A percentile compares a stretch with the other conserved stretches of the same genome.
Conservation (phyloP, 2,797 vertebrate species). For the Chloroceryle amazona region DNA sequence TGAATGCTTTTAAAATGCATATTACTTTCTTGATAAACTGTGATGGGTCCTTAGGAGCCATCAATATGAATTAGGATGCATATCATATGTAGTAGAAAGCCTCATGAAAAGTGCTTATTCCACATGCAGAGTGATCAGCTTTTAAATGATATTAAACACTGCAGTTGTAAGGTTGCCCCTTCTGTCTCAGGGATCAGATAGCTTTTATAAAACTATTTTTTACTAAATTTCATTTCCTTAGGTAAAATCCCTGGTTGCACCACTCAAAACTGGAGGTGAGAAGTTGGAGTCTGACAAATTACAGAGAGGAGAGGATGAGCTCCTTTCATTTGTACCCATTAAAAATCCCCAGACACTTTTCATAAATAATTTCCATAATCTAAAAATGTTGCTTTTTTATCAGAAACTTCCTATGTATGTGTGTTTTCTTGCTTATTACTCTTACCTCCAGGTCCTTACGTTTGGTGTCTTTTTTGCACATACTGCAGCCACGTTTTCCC, state of each 20-base stretch:
- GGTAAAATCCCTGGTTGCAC: not conserved
- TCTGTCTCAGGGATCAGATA: not conserved
- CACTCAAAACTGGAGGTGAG: not conserved
- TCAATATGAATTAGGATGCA: slow-evolving; percentile 40
- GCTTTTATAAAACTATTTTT: not conserved
- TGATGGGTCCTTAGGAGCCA: slow-evolving; percentile 48
- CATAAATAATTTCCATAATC: not conserved
- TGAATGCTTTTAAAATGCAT: slow-evolving; percentile 52
- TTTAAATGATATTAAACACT: slow-evolving; percentile 46
- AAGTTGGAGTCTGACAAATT: slow-evolving; percentile 2
- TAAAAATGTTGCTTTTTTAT: not conserved
- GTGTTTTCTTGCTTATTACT: not conserved
- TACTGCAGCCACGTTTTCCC: not conserved
- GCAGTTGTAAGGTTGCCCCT: slow-evolving; percentile 8
- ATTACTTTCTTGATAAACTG: slow-evolving; percentile 68
- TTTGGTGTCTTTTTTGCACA: not conserved
- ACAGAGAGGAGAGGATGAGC: not conserved
- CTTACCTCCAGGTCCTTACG: not conserved
- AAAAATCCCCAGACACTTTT: not conserved
- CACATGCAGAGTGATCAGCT: slow-evolving; percentile 17
- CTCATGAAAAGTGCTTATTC: slow-evolving; percentile 26
- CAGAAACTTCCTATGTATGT: not conserved
- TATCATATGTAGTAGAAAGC: slow-evolving; percentile 5
- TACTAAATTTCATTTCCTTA: slow-evolving; percentile 38
- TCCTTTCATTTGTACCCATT: not conserved